These are phyloP conservation scores for Himantopus leucocephalus DNA, from an alignment of 2,113 vertebrate species.

Conservation along the genomic window DNA sequence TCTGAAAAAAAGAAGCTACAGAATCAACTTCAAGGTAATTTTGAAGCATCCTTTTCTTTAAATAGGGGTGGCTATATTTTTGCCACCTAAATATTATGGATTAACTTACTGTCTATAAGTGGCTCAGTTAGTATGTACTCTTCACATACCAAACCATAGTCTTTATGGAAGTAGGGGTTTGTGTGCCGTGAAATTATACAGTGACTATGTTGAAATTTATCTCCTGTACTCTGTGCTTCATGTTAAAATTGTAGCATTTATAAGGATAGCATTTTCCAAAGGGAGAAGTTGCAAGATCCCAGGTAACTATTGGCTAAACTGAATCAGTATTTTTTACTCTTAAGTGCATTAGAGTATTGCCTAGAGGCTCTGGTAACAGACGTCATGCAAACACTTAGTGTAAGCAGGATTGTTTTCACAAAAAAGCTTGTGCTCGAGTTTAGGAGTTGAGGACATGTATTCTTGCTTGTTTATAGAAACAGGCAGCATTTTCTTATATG, in stretches of 20 bases:
- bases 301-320: not conserved
- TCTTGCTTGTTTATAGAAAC: not conserved
- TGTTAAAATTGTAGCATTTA: not conserved
- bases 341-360: not conserved
- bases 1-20: slow-evolving; percentile 98
- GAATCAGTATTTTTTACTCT: not conserved
- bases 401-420: not conserved
- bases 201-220: not conserved
- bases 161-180: not conserved
- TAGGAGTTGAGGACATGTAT: not conserved
- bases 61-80: not conserved
- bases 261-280: not conserved
- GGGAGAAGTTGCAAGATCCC: not conserved
- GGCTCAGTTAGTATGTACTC: not conserved
- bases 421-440: not conserved
- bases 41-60: slow-evolving; percentile 27
- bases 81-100: not conserved
- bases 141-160: not conserved
- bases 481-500: not conserved
- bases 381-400: not conserved
- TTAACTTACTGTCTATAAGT: not conserved
- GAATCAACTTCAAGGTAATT: slow-evolving; percentile 93
- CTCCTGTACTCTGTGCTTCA: not conserved
- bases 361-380: not conserved
- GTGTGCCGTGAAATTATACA: not conserved